A percentile compares a stretch with the other conserved stretches of the same genome.
phyloP scores from a whole-genome alignment of 2,797 vertebrate species.

The Nyctibius grandis region DNA sequence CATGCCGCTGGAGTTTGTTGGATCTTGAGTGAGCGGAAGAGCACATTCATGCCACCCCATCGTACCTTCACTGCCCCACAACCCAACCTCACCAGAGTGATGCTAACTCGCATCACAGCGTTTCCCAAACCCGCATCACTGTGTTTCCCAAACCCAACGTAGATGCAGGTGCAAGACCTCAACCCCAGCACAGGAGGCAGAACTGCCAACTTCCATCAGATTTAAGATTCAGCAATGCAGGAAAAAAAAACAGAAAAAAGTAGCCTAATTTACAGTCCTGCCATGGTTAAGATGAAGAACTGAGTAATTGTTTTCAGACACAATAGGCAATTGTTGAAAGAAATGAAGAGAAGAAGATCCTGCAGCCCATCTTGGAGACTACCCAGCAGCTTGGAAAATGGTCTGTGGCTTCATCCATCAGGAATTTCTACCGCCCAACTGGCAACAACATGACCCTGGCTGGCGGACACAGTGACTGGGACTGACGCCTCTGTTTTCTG shows the following conservation, averaged over 20 bases:
- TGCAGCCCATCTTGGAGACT: neutral
- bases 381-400: neutral
- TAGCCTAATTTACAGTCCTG: neutral
- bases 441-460: neutral
- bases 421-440: neutral
- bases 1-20: fast-evolving
- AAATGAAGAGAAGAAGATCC: neutral
- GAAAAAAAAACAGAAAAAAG: neutral
- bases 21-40: neutral
- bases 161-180: neutral
- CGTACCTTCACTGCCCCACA: fast-evolving
- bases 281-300: slow-evolving; percentile 15
- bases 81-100: neutral
- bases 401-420: neutral
- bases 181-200: neutral
- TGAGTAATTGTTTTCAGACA: slow-evolving; percentile 17
- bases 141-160: fast-evolving
- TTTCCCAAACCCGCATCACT: neutral
- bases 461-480: neutral
- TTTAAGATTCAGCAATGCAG: neutral
- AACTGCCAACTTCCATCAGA: neutral
- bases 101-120: fast-evolving
- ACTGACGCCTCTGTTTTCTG: neutral
- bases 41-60: no score
- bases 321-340: slow-evolving; percentile 20